Base-by-base conservation (phyloP, 2,113 vertebrate genomes). In the Accipiter virgatus region DNA sequence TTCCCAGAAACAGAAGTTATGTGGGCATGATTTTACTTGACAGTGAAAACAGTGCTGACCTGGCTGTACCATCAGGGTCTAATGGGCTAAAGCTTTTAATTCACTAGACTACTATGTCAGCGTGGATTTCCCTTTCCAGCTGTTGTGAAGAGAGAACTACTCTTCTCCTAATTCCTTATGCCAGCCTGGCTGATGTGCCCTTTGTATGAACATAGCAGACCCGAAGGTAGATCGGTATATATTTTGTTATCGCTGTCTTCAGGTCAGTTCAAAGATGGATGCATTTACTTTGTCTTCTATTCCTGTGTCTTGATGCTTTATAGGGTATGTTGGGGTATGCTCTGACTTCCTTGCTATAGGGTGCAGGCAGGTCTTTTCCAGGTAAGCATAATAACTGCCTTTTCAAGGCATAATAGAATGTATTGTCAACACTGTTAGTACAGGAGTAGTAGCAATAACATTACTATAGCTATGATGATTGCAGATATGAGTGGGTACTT, bases 1-100 rank as follows among this genome's bases (percentile, higher is more conserved):
- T 92, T 86, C 86, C 58, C 71, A 93, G 91, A 92, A 96, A 81
- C 21, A 79, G 70, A 89, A 94, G 45, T 68, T 88, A 80, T 40
- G 16, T 67, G 40, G 40, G 88, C 80, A 88, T 82, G 81, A 96
- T 81, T 91, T 79, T 25, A 88, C 88, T 70, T 93, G 93, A 92
- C 78, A 88, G 81, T 48, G 91, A 68, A 96, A 93, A n/a, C 34
- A 88, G 16, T 34, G 59, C 74, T 93, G 95, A 90, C 53, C 53
- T 86, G 65, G 68, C 67, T 88, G 27, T 83, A 68, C 50, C 56
- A 92, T 40, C 16, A n/a, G n/a, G 32, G 53, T 66, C 67, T 84
- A 94, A 90, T 11, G 16, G 55, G 23, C 87, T 96, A 75, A 66
- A 74, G 59, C 67, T 95, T 95, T 82, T 82, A 78, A 89, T 83